Percentiles rank a stretch among this genome's conserved stretches.
These are phyloP conservation scores for Bombus waltoni DNA, from an alignment of 1,140 invertebrate species.

Conservation along the genomic window DNA sequence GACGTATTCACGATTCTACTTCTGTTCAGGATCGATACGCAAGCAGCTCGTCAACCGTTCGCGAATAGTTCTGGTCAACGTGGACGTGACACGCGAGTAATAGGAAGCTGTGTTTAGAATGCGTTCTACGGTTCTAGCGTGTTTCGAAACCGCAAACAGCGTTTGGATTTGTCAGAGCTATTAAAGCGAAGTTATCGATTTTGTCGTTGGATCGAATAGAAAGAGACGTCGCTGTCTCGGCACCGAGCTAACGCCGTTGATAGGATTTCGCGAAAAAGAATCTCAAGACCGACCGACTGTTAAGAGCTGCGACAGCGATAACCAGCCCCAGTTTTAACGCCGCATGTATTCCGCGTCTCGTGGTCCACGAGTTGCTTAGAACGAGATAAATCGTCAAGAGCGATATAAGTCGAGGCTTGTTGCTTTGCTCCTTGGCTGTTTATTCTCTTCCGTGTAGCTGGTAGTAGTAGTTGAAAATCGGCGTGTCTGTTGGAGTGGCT, in stretches of 20 bases:
- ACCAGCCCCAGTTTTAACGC: not conserved
- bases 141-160: not conserved
- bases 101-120: constrained; percentile 2
- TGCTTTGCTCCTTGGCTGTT: no score
- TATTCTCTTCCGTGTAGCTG: no score
- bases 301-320: not conserved
- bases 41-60: not conserved
- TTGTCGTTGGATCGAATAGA: not conserved
- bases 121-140: not conserved
- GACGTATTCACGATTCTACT: not conserved
- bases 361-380: not conserved
- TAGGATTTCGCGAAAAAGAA: not conserved
- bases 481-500: not conserved
- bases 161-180: not conserved
- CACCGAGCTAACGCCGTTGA: not conserved
- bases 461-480: not conserved
- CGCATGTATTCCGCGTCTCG: not conserved
- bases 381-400: not conserved
- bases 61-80: not conserved
- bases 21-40: not conserved
- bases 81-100: not conserved
- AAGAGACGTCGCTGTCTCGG: not conserved
- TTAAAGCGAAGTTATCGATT: not conserved
- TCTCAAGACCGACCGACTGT: no score
- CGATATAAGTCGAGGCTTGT: not conserved